A percentile compares a stretch with the other conserved stretches of the same genome.
Conservation (phyloP, 2,888 invertebrate species). For the Pachydiplax longipennis region DNA sequence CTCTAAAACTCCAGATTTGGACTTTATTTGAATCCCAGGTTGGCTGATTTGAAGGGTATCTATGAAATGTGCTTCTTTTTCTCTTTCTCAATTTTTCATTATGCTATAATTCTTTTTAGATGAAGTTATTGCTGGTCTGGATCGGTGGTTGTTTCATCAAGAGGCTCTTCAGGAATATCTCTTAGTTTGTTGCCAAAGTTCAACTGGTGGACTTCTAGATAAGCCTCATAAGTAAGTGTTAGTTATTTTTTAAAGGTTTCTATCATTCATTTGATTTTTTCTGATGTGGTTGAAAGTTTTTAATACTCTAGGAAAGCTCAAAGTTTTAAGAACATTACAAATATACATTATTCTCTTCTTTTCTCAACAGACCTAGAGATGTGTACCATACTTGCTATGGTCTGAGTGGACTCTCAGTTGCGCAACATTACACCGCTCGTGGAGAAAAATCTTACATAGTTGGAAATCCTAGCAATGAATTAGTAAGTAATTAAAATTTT, state of each 20-base stretch:
- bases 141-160: conserved; percentile 80
- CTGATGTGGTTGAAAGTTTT: no score
- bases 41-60: neutral
- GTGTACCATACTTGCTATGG: conserved; percentile 98
- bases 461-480: conserved; percentile 73
- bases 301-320: no score
- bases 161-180: conserved; percentile 94
- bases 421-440: conserved; percentile 74
- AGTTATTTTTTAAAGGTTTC: neutral
- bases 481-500: conserved; percentile 61
- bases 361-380: conserved; percentile 76
- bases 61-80: neutral
- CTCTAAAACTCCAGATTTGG: no score
- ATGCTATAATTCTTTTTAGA: conserved; percentile 52
- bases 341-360: neutral
- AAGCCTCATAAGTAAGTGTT: conserved; percentile 90
- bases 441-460: conserved; percentile 62
- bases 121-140: conserved; percentile 57
- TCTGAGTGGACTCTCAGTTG: conserved; percentile 91
- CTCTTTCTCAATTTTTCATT: neutral
- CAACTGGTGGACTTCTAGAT: conserved; percentile 89
- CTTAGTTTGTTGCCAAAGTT: conserved; percentile 88
- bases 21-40: no score
- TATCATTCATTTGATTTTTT: no score
- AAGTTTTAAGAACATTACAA: neutral